These are phyloP conservation scores for Gisinianus flammeolus DNA, from an alignment of 2,888 invertebrate species.

Conservation along the genomic window DNA sequence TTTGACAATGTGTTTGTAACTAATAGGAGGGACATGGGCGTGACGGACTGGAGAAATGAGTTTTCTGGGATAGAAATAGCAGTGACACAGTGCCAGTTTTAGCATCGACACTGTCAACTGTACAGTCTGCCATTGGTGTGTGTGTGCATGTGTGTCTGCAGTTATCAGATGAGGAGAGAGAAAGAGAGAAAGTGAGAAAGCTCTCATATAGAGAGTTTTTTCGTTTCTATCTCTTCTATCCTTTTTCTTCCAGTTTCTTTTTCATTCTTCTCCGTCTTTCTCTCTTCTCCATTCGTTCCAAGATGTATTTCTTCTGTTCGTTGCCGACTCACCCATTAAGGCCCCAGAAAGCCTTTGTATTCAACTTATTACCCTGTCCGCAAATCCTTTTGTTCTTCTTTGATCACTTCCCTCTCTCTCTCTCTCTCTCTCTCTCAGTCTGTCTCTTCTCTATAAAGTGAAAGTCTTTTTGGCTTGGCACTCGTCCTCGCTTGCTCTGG, in stretches of 20 bases:
- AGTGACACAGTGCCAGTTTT: no score
- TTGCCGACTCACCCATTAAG: conserved; percentile 32
- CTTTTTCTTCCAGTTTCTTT: not conserved
- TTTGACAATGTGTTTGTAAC: no score
- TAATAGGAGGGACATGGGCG: no score
- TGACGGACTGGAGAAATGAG: no score
- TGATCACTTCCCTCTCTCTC: conserved; percentile 37
- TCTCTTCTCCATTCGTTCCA: not conserved
- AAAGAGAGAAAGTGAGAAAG: conserved; percentile 5
- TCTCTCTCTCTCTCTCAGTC: not conserved
- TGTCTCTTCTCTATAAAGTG: not conserved
- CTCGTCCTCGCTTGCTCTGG: not conserved
- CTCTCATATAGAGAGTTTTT: not conserved
- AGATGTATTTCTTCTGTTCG: not conserved
- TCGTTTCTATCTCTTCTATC: not conserved
- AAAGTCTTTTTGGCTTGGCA: not conserved
- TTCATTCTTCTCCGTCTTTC: not conserved
- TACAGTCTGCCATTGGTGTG: no score
- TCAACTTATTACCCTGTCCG: conserved; percentile 42
- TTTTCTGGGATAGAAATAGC: no score
- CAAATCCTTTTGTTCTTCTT: conserved; percentile 45
- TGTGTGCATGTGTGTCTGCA: no score
- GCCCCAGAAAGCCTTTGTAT: conserved; percentile 35
- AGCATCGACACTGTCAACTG: no score
- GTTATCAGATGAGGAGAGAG: conserved; percentile 16